phyloP scores from a whole-genome alignment of 2,888 invertebrate species.

The Drosophila mettleri region DNA sequence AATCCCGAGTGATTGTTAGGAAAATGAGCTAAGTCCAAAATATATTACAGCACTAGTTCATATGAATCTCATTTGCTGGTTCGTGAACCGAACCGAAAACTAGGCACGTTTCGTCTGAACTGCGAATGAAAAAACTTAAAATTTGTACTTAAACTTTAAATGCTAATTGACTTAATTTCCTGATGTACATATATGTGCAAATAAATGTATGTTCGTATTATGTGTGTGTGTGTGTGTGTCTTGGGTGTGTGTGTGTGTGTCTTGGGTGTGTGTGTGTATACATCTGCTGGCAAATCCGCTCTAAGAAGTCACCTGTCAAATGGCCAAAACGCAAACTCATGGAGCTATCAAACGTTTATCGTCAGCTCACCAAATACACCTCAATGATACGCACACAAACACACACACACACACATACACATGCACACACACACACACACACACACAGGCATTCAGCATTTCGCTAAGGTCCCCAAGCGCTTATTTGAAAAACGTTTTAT shows the following conservation, averaged over 20 bases:
- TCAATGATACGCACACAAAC: slow-evolving; percentile 28
- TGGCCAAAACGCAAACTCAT: slow-evolving; percentile 30
- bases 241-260: background rate
- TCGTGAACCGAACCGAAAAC: background rate
- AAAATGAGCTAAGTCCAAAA: background rate
- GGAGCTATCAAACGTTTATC: slow-evolving; percentile 56
- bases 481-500: slow-evolving; percentile 81
- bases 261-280: background rate
- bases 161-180: background rate
- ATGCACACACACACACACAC: background rate
- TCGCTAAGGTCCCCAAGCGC: slow-evolving; percentile 62
- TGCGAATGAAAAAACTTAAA: background rate
- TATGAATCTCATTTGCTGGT: background rate
- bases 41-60: background rate
- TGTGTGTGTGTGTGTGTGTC: background rate
- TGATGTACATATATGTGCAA: too few species aligned
- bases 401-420: slow-evolving; percentile 5
- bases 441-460: slow-evolving; percentile 1
- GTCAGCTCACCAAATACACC: slow-evolving; percentile 39
- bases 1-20: too few species aligned
- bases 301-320: slow-evolving; percentile 42
- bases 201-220: too few species aligned
- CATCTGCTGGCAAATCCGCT: slow-evolving; percentile 15
- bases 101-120: background rate
- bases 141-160: background rate